These are phyloP conservation scores for Spea hammondii DNA, from an alignment of 2,797 vertebrate genomes.

Conservation along the genomic window DNA sequence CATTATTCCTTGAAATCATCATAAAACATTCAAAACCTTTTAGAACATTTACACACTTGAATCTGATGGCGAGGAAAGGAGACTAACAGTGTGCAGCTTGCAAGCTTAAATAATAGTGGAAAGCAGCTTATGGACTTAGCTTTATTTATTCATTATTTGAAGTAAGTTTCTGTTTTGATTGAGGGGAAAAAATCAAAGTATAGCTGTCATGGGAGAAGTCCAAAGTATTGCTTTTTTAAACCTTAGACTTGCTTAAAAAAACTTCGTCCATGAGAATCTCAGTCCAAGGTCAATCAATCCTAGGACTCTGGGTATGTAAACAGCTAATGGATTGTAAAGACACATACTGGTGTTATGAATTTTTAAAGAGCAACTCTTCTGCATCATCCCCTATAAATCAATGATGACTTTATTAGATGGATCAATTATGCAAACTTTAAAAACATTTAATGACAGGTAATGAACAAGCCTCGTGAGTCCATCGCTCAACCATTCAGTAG, in stretches of 20 bases:
- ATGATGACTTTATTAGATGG: conserved; percentile 93
- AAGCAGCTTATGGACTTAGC: conserved; percentile 97
- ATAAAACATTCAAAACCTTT: conserved; percentile 99
- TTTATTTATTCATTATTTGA: conserved; percentile 99
- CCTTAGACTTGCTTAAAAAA: conserved; percentile 64
- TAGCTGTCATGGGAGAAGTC: conserved; percentile 77
- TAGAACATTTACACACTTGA: conserved; percentile 99
- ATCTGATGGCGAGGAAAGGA: conserved; percentile 88
- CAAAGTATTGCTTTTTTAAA: conserved; percentile 90
- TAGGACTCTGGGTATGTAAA: conserved; percentile 80
- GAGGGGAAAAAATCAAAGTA: conserved; percentile 83
- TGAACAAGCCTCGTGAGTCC: conserved; percentile 86
- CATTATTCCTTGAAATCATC: conserved; percentile 98
- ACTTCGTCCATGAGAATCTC: conserved; percentile 83
- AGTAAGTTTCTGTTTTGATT: conserved; percentile 85
- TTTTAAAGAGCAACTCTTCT: conserved; percentile 91
- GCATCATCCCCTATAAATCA: conserved; percentile 94
- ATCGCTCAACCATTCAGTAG: conserved; percentile 66
- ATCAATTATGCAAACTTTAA: conserved; percentile 99
- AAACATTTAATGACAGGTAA: conserved; percentile 99
- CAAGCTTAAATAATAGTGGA: conserved; percentile 96
- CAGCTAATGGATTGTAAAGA: conserved; percentile 99
- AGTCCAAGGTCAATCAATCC: conserved; percentile 97
- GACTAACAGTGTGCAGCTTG: conserved; percentile 84
- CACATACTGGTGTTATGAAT: conserved; percentile 90